Evolutionary conservation across 2,113 vertebrate species (phyloP).

Genomic region (Phocoena phocoena): DNA sequence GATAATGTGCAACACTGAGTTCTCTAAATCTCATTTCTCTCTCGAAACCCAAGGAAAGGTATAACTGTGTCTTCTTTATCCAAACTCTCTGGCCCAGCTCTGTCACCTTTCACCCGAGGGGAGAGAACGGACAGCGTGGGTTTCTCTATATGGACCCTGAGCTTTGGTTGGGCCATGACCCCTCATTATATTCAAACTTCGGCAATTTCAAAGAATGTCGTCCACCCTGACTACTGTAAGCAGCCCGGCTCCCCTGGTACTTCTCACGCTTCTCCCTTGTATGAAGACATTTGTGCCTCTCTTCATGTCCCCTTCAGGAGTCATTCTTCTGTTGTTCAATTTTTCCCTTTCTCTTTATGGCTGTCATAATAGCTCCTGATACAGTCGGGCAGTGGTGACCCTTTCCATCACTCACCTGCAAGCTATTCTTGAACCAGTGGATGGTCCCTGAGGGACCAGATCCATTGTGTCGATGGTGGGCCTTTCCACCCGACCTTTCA

Average conservation of each 20-base stretch:
- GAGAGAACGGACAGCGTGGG: background rate
- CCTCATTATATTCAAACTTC: conserved; percentile 60
- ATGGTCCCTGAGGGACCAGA: conserved; percentile 56
- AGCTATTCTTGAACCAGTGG: conserved; percentile 1
- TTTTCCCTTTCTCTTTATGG: conserved; percentile 66
- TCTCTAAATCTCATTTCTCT: background rate
- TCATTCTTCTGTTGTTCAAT: conserved; percentile 72
- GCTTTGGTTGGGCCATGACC: background rate
- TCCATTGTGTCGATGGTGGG: conserved; percentile 37
- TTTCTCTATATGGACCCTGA: background rate
- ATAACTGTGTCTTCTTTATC: background rate
- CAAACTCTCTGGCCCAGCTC: background rate
- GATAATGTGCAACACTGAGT: background rate
- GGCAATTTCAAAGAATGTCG: conserved; percentile 33
- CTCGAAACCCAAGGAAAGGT: background rate
- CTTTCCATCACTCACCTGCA: conserved; percentile 62
- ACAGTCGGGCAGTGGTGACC: background rate
- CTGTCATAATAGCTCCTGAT: conserved; percentile 70
- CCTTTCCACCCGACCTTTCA: conserved; percentile 58
- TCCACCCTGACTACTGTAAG: background rate
- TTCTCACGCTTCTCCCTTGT: conserved; percentile 68
- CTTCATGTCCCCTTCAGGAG: conserved; percentile 73
- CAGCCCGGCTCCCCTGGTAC: background rate
- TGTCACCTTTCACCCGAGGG: background rate
- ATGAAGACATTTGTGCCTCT: conserved; percentile 69